These are phyloP conservation scores for Pygmarrhopalites habei DNA, from an alignment of 1,140 invertebrate genomes.

Conservation along the genomic window DNA sequence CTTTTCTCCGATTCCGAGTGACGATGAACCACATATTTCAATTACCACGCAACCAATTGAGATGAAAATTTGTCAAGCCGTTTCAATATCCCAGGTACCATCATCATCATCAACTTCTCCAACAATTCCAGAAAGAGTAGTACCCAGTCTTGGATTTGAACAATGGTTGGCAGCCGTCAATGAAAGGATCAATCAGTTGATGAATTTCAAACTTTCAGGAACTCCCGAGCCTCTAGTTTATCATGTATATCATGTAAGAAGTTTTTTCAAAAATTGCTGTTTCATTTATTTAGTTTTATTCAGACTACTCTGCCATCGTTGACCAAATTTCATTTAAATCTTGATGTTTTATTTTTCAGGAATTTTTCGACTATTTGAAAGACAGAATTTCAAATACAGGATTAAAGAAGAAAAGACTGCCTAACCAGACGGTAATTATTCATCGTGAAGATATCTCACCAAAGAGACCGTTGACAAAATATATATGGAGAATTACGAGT, in stretches of 20 bases:
- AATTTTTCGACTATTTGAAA: slow-evolving; percentile 63
- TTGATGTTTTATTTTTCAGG: slow-evolving; percentile 44
- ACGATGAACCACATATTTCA: no score
- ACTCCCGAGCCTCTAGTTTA: slow-evolving; percentile 64
- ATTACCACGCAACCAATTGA: no score
- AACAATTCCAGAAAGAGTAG: neutral
- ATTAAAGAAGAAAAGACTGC: slow-evolving; percentile 59
- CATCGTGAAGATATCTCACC: slow-evolving; percentile 56
- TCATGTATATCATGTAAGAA: slow-evolving; percentile 57
- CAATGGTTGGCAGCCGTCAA: slow-evolving; percentile 66
- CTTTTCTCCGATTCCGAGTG: no score
- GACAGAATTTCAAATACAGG: slow-evolving; percentile 57
- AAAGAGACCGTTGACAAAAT: slow-evolving; percentile 63
- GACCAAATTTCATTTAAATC: no score
- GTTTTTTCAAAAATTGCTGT: neutral
- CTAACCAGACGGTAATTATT: slow-evolving; percentile 54
- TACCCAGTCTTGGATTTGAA: slow-evolving; percentile 47
- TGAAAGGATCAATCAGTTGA: slow-evolving; percentile 67
- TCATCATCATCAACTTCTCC: neutral
- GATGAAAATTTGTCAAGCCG: no score
- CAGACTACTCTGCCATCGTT: no score
- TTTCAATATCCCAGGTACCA: no score
- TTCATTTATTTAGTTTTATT: neutral
- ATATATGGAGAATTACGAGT: slow-evolving; percentile 67
- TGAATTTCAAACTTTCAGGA: slow-evolving; percentile 68